Conservation (phyloP, 1,140 invertebrate genomes). For the Pogonus chalceus region DNA sequence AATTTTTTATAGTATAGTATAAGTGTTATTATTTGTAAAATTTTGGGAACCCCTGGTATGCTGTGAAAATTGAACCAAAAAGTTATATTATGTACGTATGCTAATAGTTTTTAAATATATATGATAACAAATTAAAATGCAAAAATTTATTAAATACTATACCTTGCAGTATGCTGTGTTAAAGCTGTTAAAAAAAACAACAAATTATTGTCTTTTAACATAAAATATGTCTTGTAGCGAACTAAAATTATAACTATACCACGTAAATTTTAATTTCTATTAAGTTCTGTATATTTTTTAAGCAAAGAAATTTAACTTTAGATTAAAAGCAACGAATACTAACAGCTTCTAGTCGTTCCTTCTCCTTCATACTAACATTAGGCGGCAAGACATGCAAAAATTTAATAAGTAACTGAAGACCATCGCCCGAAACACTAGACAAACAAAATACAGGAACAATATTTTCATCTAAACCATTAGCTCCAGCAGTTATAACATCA, state of each 20-base stretch:
- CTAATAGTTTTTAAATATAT: too few relatives aligned
- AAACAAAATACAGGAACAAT: slow-evolving; percentile 83
- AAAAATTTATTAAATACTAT: not conserved
- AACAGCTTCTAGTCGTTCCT: slow-evolving; percentile 59
- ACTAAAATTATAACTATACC: too few relatives aligned
- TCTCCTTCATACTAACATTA: slow-evolving; percentile 54
- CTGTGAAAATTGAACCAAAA: too few relatives aligned
- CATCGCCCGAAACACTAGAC: slow-evolving; percentile 88
- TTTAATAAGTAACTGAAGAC: slow-evolving; percentile 66
- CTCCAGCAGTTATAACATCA: slow-evolving; percentile 59
- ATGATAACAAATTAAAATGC: not conserved
- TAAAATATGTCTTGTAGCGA: too few relatives aligned
- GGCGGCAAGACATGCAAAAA: slow-evolving; percentile 69
- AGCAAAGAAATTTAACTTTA: not conserved
- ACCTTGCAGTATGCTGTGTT: too few relatives aligned
- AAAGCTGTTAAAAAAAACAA: too few relatives aligned
- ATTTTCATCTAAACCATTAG: slow-evolving; percentile 49
- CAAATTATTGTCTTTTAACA: too few relatives aligned
- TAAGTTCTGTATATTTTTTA: not conserved
- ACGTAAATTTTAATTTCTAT: not conserved
- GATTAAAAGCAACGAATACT: slow-evolving; percentile 11
- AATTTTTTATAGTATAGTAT: too few relatives aligned
- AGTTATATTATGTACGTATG: too few relatives aligned
- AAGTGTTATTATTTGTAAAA: too few relatives aligned
- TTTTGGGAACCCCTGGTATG: too few relatives aligned